These are phyloP conservation scores for Globodera rostochiensis DNA, from an alignment of 1,140 invertebrate genomes.

Conservation along the genomic window DNA sequence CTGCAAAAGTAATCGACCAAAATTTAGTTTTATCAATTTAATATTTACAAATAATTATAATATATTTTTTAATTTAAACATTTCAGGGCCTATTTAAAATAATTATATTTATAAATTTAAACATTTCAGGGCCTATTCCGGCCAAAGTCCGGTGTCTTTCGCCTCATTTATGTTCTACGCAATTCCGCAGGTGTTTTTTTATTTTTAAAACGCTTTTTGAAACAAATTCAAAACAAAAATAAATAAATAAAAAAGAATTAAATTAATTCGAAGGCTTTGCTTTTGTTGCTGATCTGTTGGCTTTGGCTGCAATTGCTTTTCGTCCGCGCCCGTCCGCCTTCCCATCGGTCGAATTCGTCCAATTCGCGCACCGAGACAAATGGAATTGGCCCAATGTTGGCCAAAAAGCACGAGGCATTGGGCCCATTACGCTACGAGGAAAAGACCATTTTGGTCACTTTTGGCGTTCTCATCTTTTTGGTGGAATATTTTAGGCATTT, in stretches of 20 bases:
- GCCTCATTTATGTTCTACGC: slow-evolving; percentile 76
- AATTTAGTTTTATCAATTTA: too few relatives aligned
- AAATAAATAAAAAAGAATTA: too few relatives aligned
- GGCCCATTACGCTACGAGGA: slow-evolving; percentile 77
- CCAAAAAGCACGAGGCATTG: slow-evolving; percentile 76
- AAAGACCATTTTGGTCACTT: slow-evolving; percentile 75
- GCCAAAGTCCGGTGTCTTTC: slow-evolving; percentile 72
- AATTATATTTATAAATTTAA: too few relatives aligned
- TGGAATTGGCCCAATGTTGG: slow-evolving; percentile 67
- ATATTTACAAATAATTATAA: too few relatives aligned
- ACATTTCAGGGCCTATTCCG: slow-evolving; percentile 37
- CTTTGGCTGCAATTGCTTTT: slow-evolving; percentile 74
- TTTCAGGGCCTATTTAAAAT: too few relatives aligned
- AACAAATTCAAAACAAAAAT: too few relatives aligned
- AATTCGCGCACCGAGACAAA: neutral
- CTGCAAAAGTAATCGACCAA: slow-evolving; percentile 5
- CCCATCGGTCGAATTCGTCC: neutral
- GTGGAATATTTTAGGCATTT: neutral
- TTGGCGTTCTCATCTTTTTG: slow-evolving; percentile 77
- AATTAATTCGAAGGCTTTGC: slow-evolving; percentile 66
- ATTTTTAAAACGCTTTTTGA: neutral
- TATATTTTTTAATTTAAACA: too few relatives aligned
- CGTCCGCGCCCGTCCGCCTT: slow-evolving; percentile 70
- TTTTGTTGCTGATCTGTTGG: slow-evolving; percentile 75
- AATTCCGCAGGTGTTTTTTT: slow-evolving; percentile 71